phyloP scores from a whole-genome alignment of 2,113 vertebrate species.

The Hypanus sabinus region DNA sequence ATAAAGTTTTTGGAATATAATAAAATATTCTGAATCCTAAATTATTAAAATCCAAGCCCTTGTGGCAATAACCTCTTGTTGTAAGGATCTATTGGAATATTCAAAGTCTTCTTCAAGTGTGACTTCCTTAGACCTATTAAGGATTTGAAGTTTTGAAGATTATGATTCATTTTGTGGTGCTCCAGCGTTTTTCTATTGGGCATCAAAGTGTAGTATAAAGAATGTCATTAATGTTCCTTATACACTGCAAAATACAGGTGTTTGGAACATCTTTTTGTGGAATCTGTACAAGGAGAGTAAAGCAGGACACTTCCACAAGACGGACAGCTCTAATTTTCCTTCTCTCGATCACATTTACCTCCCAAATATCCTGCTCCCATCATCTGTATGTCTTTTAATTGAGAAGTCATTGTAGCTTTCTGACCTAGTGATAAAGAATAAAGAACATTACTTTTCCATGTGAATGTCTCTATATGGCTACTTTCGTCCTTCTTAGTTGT shows the following conservation, averaged over 20 bases:
- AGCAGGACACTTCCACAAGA: not conserved
- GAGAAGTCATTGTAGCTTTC: too few relatives aligned
- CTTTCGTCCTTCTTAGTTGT: too few relatives aligned
- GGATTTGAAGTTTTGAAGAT: not conserved
- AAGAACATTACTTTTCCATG: too few relatives aligned
- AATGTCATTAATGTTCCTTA: not conserved
- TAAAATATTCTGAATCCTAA: conserved; percentile 19
- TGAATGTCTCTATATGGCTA: too few relatives aligned
- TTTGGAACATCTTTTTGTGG: not conserved
- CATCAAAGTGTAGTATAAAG: not conserved
- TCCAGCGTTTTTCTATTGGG: not conserved
- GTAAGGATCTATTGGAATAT: conserved; percentile 4
- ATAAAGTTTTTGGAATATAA: conserved; percentile 6
- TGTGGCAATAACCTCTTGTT: conserved; percentile 30
- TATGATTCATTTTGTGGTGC: not conserved
- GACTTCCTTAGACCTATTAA: not conserved
- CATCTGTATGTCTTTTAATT: not conserved
- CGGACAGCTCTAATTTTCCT: not conserved
- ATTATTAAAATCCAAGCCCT: conserved; percentile 16
- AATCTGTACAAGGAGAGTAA: not conserved
- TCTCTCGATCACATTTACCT: not conserved
- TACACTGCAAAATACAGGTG: not conserved
- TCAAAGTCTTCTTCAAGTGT: not conserved
- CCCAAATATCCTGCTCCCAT: not conserved
- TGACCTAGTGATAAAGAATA: too few relatives aligned